These are phyloP conservation scores for Simalia tracyae DNA, from an alignment of 2,797 vertebrate species.

Conservation along the genomic window DNA sequence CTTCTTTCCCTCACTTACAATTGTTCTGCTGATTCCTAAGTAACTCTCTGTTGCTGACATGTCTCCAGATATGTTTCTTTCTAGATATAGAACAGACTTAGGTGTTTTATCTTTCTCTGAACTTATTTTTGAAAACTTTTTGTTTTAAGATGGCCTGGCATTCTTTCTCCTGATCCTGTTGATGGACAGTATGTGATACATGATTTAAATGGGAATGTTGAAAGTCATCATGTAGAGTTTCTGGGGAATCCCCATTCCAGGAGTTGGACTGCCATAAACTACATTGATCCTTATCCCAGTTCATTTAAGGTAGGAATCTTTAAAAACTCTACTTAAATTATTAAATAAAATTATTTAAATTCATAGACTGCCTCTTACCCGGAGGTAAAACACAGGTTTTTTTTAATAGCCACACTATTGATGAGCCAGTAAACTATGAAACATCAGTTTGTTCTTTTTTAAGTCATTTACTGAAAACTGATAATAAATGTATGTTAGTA, in stretches of 20 bases:
- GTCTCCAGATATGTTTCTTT: not conserved
- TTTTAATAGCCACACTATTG: not conserved
- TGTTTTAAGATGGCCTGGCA: constrained; percentile 61
- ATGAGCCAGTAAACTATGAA: not conserved
- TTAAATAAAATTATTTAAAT: not conserved
- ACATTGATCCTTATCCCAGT: constrained; percentile 46
- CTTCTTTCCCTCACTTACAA: not conserved
- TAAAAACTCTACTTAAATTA: not conserved
- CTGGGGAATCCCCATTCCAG: constrained; percentile 62
- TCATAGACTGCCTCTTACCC: not conserved
- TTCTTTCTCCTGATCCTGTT: constrained; percentile 58
- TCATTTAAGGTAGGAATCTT: constrained; percentile 50
- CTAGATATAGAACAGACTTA: not conserved
- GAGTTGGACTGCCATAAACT: constrained; percentile 45
- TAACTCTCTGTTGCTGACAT: not conserved
- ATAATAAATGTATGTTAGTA: not conserved
- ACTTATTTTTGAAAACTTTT: constrained; percentile 43
- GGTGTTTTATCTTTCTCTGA: constrained; percentile 18
- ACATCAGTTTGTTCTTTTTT: not conserved
- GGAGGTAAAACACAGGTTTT: not conserved
- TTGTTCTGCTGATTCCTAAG: not conserved
- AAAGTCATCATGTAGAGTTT: constrained; percentile 61
- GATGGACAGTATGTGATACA: constrained; percentile 41
- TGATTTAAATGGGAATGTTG: constrained; percentile 57
- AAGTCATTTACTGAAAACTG: not conserved